phyloP scores from a whole-genome alignment of 2,113 vertebrate genomes.

The Pluvianellus socialis region DNA sequence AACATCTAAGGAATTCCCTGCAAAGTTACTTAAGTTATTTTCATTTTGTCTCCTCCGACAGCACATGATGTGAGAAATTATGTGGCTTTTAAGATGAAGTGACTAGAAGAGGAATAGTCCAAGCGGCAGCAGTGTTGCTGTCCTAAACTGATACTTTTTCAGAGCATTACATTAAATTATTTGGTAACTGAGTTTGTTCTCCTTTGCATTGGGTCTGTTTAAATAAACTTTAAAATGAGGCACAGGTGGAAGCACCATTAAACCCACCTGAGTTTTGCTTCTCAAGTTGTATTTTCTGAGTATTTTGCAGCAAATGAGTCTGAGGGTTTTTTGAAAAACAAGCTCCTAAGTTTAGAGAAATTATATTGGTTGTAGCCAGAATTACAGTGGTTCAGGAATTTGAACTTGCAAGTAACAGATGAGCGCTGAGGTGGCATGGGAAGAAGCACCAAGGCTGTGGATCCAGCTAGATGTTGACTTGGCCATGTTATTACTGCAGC shows the following conservation, averaged over 20 bases:
- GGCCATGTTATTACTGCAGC: not conserved
- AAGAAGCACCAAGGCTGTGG: not conserved
- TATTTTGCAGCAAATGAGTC: slow-evolving; percentile 23
- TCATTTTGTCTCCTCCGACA: not conserved
- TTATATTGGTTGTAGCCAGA: not conserved
- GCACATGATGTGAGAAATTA: not conserved
- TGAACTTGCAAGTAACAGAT: not conserved
- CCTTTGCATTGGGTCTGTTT: not conserved
- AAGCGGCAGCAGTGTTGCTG: not conserved
- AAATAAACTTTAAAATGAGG: slow-evolving; percentile 29
- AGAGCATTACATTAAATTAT: not conserved
- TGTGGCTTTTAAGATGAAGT: not conserved
- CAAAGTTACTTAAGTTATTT: not conserved
- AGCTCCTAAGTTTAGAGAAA: not conserved
- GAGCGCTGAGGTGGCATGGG: not conserved
- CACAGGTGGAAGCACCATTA: slow-evolving; percentile 8
- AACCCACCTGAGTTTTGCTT: not conserved
- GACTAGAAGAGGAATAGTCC: not conserved
- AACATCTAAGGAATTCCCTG: not conserved
- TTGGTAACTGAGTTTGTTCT: not conserved
- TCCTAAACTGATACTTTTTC: not conserved
- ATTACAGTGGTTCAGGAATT: not conserved
- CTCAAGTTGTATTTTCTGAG: not conserved
- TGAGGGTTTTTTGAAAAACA: not conserved
- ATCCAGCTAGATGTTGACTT: not conserved